phyloP scores from a whole-genome alignment of 1,140 invertebrate genomes.

The Platyura marginata region DNA sequence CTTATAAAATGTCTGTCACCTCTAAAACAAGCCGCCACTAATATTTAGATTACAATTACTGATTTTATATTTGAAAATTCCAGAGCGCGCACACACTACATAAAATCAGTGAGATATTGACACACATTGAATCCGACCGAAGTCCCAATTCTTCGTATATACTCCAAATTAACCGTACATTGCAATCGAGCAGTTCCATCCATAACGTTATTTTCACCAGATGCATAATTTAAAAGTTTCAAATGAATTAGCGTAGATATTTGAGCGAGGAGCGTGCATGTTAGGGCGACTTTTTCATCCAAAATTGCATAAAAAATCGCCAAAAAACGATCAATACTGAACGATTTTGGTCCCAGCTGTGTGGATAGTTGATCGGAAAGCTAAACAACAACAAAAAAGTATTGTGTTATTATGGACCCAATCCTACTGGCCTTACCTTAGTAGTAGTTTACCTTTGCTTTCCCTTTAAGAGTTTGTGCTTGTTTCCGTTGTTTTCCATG shows the following conservation, averaged over 20 bases:
- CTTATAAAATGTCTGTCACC: no score
- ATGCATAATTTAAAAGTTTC: constrained; percentile 37
- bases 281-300: constrained; percentile 64
- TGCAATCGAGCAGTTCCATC: constrained; percentile 43
- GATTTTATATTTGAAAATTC: no score
- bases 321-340: constrained; percentile 64
- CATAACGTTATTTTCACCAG: constrained; percentile 40
- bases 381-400: constrained; percentile 13
- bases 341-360: constrained; percentile 58
- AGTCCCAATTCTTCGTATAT: constrained; percentile 43
- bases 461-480: constrained; percentile 34
- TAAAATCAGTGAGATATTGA: constrained; percentile 57
- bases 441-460: constrained; percentile 28
- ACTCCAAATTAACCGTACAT: constrained; percentile 54
- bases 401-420: no score
- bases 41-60: no score
- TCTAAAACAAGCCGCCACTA: no score
- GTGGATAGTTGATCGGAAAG: constrained; percentile 31
- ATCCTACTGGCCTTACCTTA: constrained; percentile 9
- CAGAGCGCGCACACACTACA: no score
- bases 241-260: constrained; percentile 56
- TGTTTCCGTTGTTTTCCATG: constrained; percentile 40
- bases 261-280: constrained; percentile 63
- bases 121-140: constrained; percentile 52
- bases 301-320: constrained; percentile 85